These are phyloP conservation scores for Drosophila sturtevanti DNA, from an alignment of 1,140 invertebrate species.

Conservation along the genomic window DNA sequence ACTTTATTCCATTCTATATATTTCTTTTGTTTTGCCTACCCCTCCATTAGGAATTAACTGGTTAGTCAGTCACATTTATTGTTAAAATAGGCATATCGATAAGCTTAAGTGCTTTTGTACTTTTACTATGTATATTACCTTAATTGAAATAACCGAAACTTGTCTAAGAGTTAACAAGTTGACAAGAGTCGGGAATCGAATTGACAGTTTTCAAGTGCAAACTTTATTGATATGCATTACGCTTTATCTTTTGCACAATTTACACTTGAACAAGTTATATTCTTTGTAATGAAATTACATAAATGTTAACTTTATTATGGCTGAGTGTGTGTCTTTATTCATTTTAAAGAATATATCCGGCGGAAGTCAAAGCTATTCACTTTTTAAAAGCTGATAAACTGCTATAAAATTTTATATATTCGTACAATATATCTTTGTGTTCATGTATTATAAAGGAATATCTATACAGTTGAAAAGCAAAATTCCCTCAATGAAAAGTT, in stretches of 20 bases:
- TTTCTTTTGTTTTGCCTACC: slow-evolving; percentile 19
- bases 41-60: slow-evolving; percentile 31
- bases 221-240: not conserved
- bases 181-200: not conserved
- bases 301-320: slow-evolving; percentile 19
- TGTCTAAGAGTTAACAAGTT: not conserved
- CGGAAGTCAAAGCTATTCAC: slow-evolving; percentile 11
- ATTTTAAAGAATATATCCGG: slow-evolving; percentile 16
- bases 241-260: not conserved
- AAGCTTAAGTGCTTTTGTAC: slow-evolving; percentile 23
- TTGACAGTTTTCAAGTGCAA: not conserved
- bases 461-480: no score
- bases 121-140: slow-evolving; percentile 4
- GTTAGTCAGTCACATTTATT: slow-evolving; percentile 27
- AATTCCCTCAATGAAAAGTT: not conserved
- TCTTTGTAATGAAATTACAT: not conserved
- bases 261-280: not conserved
- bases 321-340: not conserved
- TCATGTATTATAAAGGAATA: no score
- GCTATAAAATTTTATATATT: slow-evolving; percentile 21
- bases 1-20: not conserved
- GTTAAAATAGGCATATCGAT: slow-evolving; percentile 35
- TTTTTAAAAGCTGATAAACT: slow-evolving; percentile 40
- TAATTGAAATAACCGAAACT: not conserved
- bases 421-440: not conserved